Conservation (phyloP, 2,888 invertebrate genomes). For the Bedellia somnulentella region DNA sequence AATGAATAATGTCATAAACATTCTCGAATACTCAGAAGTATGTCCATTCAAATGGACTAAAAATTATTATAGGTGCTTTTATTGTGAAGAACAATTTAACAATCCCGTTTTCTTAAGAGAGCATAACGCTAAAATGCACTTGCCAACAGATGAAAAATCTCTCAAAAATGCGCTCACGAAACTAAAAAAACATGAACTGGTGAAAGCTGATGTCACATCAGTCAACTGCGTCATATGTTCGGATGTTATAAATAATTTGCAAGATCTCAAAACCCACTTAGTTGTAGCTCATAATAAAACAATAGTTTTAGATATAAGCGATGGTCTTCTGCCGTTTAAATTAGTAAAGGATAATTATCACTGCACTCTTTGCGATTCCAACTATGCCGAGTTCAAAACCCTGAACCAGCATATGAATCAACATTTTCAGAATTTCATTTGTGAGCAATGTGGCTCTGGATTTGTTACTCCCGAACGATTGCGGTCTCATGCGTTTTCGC, state of each 20-base stretch:
- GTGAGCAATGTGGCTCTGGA: constrained; percentile 42
- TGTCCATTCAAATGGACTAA: constrained; percentile 45
- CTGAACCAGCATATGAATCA: constrained; percentile 50
- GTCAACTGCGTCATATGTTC: constrained; percentile 31
- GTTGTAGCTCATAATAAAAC: constrained; percentile 22
- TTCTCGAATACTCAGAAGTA: constrained; percentile 33
- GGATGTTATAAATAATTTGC: constrained; percentile 18
- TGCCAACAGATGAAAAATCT: constrained; percentile 13
- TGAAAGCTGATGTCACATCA: constrained; percentile 40
- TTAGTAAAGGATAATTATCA: constrained; percentile 22
- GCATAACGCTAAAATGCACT: constrained; percentile 15
- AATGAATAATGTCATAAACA: constrained; percentile 23
- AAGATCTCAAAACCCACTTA: constrained; percentile 29
- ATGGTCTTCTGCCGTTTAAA: constrained; percentile 38
- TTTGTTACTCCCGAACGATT: constrained; percentile 40
- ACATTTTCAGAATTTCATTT: constrained; percentile 46
- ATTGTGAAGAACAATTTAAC: constrained; percentile 29
- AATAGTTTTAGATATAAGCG: constrained; percentile 21
- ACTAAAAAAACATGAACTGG: constrained; percentile 31
- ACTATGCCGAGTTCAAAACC: constrained; percentile 32
- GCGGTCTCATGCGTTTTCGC: constrained; percentile 33
- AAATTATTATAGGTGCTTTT: constrained; percentile 37
- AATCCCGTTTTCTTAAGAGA: constrained; percentile 26
- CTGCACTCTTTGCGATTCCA: constrained; percentile 30
- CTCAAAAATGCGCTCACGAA: constrained; percentile 24